These are phyloP conservation scores for Poeciliopsis infans DNA, from an alignment of 2,797 vertebrate genomes.

Conservation along the genomic window DNA sequence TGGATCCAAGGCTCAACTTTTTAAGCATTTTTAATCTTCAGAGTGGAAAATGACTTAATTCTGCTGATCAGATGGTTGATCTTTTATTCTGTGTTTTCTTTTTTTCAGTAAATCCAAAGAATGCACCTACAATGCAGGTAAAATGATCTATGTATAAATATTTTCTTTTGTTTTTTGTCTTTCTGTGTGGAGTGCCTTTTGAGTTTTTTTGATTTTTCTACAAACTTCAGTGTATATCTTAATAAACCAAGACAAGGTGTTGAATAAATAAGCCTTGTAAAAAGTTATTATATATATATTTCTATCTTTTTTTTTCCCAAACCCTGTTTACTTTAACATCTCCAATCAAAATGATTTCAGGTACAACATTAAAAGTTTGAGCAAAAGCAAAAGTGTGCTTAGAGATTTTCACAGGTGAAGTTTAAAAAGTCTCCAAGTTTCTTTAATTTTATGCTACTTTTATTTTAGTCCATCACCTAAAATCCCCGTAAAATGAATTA, in stretches of 20 bases:
- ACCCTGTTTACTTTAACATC: not conserved
- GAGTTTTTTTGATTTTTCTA: not conserved
- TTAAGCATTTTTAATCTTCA: not conserved
- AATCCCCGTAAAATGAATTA: not conserved
- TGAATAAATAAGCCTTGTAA: not conserved
- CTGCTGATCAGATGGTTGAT: not conserved
- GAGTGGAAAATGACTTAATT: not conserved
- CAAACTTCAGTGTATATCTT: no score
- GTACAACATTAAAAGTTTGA: no score
- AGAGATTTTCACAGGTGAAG: no score
- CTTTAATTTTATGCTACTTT: not conserved
- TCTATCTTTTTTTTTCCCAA: no score
- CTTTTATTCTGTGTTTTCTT: conserved; percentile 34
- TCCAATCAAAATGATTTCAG: not conserved
- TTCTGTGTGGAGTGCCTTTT: not conserved
- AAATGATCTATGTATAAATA: not conserved
- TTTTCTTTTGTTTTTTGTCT: not conserved
- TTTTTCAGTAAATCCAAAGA: conserved; percentile 91
- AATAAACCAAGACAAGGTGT: not conserved
- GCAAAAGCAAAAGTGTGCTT: no score
- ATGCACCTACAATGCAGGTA: conserved; percentile 87
- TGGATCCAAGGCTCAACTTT: not conserved
- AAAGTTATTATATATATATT: no score
- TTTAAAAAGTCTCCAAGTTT: not conserved
- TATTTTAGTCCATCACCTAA: not conserved